Evolutionary conservation across 2,113 vertebrate genomes (phyloP).

Genomic region (Muntiacus muntjak): DNA sequence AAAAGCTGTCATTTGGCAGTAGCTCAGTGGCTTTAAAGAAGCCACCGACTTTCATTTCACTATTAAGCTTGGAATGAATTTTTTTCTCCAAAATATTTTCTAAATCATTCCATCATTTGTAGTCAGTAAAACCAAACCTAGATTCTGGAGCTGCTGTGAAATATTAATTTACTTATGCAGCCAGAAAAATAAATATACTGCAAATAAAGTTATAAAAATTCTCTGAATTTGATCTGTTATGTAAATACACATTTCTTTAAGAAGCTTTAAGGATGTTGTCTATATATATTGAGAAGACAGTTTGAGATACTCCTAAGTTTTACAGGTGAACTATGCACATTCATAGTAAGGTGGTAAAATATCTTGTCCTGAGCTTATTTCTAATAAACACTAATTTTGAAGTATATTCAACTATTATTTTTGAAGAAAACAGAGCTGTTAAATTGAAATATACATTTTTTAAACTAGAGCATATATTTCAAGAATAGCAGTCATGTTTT

Average conservation of each 20-base stretch:
- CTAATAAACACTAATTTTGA: background rate
- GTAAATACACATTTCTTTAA: background rate
- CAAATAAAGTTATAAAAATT: background rate
- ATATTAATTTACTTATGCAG: background rate
- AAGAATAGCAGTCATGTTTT: background rate
- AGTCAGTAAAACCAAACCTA: background rate
- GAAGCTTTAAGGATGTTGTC: background rate
- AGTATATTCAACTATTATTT: background rate
- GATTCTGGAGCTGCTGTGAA: background rate
- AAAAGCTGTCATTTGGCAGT: background rate
- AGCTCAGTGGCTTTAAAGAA: background rate
- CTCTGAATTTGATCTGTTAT: background rate
- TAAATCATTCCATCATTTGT: background rate
- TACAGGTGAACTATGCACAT: background rate
- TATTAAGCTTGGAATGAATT: background rate
- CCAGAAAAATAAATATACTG: background rate
- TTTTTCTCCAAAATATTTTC: slow-evolving; percentile 14
- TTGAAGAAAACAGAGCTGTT: background rate
- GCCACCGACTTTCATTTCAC: background rate
- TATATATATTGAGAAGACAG: background rate
- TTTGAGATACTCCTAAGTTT: background rate
- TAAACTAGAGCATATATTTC: background rate
- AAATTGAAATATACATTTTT: background rate
- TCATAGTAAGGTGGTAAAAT: background rate
- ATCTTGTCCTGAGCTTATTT: background rate